phyloP scores from a whole-genome alignment of 2,888 invertebrate genomes.

The Nomada flava region DNA sequence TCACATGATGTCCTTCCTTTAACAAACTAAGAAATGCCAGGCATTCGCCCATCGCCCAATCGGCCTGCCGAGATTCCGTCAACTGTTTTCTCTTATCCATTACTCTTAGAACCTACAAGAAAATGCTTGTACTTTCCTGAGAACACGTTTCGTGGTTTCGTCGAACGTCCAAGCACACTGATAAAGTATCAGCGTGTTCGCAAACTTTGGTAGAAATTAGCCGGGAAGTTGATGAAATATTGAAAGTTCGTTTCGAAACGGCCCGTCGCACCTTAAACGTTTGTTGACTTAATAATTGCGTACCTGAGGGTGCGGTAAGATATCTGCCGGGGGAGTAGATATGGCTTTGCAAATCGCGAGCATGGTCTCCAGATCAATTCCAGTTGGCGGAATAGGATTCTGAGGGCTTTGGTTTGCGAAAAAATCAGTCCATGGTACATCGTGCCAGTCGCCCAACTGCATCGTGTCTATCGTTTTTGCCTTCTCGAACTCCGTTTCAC shows the following conservation, averaged over 20 bases:
- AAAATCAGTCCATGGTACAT: constrained; percentile 87
- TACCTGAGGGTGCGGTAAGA: constrained; percentile 86
- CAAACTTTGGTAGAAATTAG: not conserved
- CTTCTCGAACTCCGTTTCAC: constrained; percentile 88
- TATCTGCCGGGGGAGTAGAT: constrained; percentile 88
- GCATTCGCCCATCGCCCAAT: constrained; percentile 94
- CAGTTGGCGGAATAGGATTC: constrained; percentile 87
- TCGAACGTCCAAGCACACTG: not conserved
- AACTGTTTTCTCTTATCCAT: constrained; percentile 86
- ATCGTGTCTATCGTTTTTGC: constrained; percentile 89
- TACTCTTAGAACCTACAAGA: constrained; percentile 76
- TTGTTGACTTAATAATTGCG: not conserved
- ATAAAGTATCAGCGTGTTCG: not conserved
- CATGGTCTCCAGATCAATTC: constrained; percentile 88
- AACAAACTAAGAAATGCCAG: constrained; percentile 91
- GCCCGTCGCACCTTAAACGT: not conserved
- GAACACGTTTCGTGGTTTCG: not conserved
- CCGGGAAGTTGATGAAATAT: not conserved
- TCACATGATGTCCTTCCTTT: constrained; percentile 90
- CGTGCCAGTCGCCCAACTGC: constrained; percentile 90
- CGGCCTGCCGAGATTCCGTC: constrained; percentile 87
- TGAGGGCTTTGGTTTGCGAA: constrained; percentile 86
- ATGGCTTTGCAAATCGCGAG: constrained; percentile 88
- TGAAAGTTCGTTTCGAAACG: not conserved
- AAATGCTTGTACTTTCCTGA: not conserved